These are phyloP conservation scores for Protobothrops mucrosquamatus DNA, from an alignment of 2,113 vertebrate species.

Conservation along the genomic window DNA sequence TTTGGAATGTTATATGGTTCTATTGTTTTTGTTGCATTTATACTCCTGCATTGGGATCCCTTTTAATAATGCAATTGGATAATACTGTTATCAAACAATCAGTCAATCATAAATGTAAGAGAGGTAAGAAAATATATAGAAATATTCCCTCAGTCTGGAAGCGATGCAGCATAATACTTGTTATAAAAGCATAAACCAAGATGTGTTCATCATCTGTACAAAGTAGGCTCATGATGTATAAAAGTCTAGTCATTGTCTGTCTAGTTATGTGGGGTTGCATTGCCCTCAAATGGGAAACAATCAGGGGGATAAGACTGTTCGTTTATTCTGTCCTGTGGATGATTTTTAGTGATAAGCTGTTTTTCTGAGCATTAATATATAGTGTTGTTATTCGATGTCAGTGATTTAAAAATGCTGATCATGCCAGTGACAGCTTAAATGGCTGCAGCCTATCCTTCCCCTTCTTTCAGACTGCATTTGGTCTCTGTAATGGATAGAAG, in stretches of 20 bases:
- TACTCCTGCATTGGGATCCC: not conserved
- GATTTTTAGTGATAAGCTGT: constrained; percentile 55
- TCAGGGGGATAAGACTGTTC: constrained; percentile 32
- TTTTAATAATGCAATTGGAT: not conserved
- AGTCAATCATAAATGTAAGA: not conserved
- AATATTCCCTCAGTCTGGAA: not conserved
- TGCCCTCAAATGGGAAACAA: constrained; percentile 20
- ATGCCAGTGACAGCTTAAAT: constrained; percentile 75
- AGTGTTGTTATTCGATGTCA: constrained; percentile 68
- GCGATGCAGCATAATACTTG: not conserved
- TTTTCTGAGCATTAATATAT: constrained; percentile 55
- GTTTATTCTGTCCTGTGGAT: constrained; percentile 32
- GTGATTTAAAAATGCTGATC: constrained; percentile 72
- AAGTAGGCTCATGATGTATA: constrained; percentile 6
- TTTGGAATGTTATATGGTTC: not conserved
- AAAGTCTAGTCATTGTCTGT: not conserved
- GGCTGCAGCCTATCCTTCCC: constrained; percentile 61
- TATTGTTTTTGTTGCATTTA: not conserved
- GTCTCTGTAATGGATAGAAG: constrained; percentile 52
- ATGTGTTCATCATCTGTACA: not conserved
- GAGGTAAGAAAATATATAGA: not conserved
- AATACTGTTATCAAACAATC: not conserved
- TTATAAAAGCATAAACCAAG: not conserved
- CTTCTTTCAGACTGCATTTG: constrained; percentile 49
- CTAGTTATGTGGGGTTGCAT: constrained; percentile 20